Base-by-base conservation (phyloP, 2,888 invertebrate genomes). In the Odiellus spinosus region DNA sequence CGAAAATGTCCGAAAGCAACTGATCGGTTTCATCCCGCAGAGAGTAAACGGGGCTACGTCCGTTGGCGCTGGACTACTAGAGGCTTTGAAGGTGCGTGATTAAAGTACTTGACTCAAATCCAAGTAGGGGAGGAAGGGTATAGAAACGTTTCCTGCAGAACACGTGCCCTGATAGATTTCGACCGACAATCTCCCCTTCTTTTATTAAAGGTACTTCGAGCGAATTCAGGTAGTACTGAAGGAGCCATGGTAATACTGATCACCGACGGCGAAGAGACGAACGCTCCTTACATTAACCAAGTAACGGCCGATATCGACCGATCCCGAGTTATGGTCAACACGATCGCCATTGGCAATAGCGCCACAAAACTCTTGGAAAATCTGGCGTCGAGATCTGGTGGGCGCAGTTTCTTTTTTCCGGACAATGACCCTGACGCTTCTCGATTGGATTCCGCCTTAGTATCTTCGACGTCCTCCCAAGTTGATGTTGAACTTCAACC, bases 351-450 rank as follows among this genome's bases (percentile, higher is more conserved):
- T 19, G 48, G 59, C 10, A 54, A 55, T 2, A 47, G 49, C 14
- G 53, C 48, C 6, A 58, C 59, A n/a, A 53, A 53, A 2, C 57
- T 58, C 10, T 26, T 56, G 21, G 54, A 55, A 43, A 50, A 51
- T 18, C 49, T 55, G 44, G 50, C 55, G 4, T 39, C 45, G 3
- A 42, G 51, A 12, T 51, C 51, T 12, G 51, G 55, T 21, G 56
- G 55, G 10, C 47, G 49, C 15, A 50, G 51, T 4, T 56, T 49
- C 34, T 55, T 54, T 45, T 52, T 55, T 19, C 47, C 51, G 35
- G 52, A 55, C 15, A 54, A 52, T 17, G 53, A 50, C 18, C 48
- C 51, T 3, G 46, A 54, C 3, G 18, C 38, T 3, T 17, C 15
- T 12, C 12, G 17, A 38, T 14, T 38, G 8, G 38, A 38, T 38